phyloP scores from a whole-genome alignment of 2,888 invertebrate genomes.

The Nomada flava region DNA sequence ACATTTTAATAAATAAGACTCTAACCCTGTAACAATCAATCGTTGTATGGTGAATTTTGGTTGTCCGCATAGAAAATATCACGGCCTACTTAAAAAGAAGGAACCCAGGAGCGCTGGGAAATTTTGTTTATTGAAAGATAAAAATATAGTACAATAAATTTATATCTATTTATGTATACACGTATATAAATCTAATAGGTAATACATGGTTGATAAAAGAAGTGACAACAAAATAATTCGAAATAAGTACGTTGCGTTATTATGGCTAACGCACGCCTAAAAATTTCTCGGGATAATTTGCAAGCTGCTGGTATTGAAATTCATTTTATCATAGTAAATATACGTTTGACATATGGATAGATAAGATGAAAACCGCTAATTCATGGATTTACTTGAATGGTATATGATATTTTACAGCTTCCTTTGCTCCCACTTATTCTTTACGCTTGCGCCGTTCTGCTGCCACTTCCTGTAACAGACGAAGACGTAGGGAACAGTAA shows the following conservation, averaged over 20 bases:
- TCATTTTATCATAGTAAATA: slow-evolving; percentile 75
- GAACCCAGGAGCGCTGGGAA: slow-evolving; percentile 53
- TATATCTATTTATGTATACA: slow-evolving; percentile 70
- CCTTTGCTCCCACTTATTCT: slow-evolving; percentile 68
- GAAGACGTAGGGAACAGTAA: not conserved
- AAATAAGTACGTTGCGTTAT: slow-evolving; percentile 66
- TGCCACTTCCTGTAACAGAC: slow-evolving; percentile 68
- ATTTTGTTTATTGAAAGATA: slow-evolving; percentile 77
- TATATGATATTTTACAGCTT: slow-evolving; percentile 66
- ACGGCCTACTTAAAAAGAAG: not conserved
- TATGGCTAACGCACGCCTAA: slow-evolving; percentile 47
- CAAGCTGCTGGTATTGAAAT: slow-evolving; percentile 63
- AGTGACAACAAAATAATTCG: slow-evolving; percentile 58
- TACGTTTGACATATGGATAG: slow-evolving; percentile 76
- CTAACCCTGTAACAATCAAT: slow-evolving; percentile 49
- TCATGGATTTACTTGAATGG: slow-evolving; percentile 82
- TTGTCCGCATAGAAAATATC: not conserved
- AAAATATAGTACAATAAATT: slow-evolving; percentile 78
- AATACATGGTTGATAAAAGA: slow-evolving; percentile 65
- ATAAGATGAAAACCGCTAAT: slow-evolving; percentile 83
- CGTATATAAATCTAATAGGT: slow-evolving; percentile 71
- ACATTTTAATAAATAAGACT: slow-evolving; percentile 76
- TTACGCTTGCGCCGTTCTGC: slow-evolving; percentile 78
- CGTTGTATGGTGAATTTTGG: not conserved
- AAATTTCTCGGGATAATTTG: slow-evolving; percentile 63